A percentile compares a stretch with the other conserved stretches of the same genome.
Evolutionary conservation across 2,888 invertebrate genomes (phyloP).

Genomic region (Drosophila acutilabella): DNA sequence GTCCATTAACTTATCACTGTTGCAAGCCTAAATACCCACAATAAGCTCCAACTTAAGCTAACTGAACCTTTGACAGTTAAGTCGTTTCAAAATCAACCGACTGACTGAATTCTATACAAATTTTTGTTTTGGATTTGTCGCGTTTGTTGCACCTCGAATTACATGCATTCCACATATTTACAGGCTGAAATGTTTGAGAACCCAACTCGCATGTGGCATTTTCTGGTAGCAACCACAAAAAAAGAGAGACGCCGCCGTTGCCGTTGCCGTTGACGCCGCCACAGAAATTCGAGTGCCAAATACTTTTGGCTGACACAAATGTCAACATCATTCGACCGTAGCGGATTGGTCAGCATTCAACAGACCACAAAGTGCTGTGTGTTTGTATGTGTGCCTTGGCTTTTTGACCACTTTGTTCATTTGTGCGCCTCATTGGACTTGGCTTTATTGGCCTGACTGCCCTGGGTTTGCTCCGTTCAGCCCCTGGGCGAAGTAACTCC

Average conservation of each 20-base stretch:
- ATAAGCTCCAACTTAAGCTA: neutral
- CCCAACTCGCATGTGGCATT: constrained; percentile 38
- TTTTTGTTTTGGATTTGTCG: constrained; percentile 5
- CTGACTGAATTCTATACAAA: constrained; percentile 8
- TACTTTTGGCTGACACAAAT: constrained; percentile 74
- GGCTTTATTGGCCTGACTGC: constrained; percentile 53
- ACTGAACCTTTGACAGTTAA: neutral
- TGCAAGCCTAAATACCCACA: neutral
- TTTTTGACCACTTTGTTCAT: constrained; percentile 60
- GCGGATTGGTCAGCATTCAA: constrained; percentile 58
- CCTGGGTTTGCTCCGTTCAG: neutral
- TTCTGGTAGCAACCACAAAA: constrained; percentile 26
- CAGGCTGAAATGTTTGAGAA: constrained; percentile 34
- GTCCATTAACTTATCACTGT: neutral
- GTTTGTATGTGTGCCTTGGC: constrained; percentile 12
- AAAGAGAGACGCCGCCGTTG: constrained; percentile 47
- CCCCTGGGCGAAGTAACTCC: neutral
- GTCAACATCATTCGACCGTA: constrained; percentile 62
- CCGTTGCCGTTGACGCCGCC: constrained; percentile 49
- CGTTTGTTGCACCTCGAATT: constrained; percentile 42
- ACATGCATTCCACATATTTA: constrained; percentile 59
- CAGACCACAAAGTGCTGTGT: constrained; percentile 61
- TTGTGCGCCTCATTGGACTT: constrained; percentile 73
- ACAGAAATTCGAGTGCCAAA: constrained; percentile 73
- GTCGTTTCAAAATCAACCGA: neutral